phyloP scores from a whole-genome alignment of 2,888 invertebrate genomes.

The Phengaris arion region DNA sequence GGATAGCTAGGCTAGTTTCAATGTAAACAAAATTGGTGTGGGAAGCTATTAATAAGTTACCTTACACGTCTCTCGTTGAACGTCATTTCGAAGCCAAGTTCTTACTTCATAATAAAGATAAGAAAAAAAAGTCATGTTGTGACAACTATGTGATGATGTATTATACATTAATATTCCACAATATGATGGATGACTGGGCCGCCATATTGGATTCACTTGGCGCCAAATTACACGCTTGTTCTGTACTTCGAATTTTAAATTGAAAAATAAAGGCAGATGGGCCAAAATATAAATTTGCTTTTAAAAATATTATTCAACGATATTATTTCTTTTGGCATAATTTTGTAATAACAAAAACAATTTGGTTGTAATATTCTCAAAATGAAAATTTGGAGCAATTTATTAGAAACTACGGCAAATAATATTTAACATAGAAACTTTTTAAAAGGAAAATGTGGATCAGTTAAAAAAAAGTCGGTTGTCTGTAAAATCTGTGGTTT shows the following conservation, averaged over 20 bases:
- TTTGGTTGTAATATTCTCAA: too few species aligned
- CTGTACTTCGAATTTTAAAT: not conserved
- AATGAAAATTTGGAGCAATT: too few species aligned
- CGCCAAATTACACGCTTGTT: not conserved
- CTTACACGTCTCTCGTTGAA: not conserved
- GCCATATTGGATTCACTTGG: conserved; percentile 17
- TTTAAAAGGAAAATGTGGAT: too few species aligned
- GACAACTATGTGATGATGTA: not conserved
- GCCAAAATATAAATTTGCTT: not conserved
- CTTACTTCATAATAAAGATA: not conserved
- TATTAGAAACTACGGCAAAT: too few species aligned
- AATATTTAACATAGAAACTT: too few species aligned
- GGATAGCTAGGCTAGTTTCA: too few species aligned
- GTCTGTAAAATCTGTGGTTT: too few species aligned
- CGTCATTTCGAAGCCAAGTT: not conserved
- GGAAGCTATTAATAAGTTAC: too few species aligned
- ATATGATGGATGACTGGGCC: conserved; percentile 3
- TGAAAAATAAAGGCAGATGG: not conserved
- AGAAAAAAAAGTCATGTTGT: not conserved
- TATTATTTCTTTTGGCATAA: not conserved
- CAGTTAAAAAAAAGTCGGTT: too few species aligned
- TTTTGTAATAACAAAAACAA: not conserved
- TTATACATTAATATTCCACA: not conserved
- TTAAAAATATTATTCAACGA: not conserved
- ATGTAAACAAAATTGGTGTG: too few species aligned